Base-by-base conservation (phyloP, 2,113 vertebrate species). In the Corydoras maculifer region DNA sequence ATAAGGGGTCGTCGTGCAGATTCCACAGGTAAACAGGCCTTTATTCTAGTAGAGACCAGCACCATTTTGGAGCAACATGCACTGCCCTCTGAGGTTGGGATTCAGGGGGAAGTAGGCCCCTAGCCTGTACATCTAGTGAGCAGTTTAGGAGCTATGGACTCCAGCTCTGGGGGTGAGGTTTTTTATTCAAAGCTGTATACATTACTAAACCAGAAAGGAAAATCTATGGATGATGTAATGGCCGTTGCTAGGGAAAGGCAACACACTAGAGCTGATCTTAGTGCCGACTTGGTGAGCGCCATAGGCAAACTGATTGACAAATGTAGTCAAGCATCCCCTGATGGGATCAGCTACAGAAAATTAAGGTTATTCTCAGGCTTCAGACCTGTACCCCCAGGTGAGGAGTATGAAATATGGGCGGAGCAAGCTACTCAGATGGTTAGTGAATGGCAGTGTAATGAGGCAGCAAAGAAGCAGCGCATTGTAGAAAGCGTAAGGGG, bases 341-440 rank as follows among this genome's bases (percentile, higher is more conserved):
- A 77, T 64, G 49, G 48, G 2, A 57, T 55, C 12, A 48, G 29
- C 18, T 77, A 77, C 50, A 25, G 67, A 48, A 74, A 77, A 58
- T 49, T 77, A 14, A 58, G 65, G 13, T 4, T 72, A 57, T 74
- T 77, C 32, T 74, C 76, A 54, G 72, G 72, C 12, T 5, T 78
- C n/a, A 61, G 10, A 68, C 72, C 72, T n/a, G n/a, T 58, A 50
- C 58, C 72, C 2, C n/a, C 35, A 51, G 69, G 68, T 8, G 72
- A 75, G 12, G 64, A 78, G 12, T 75, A 75, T 75, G 71, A 77
- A 15, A 11, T 50, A 32, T 77, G 66, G 67, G 65, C 66, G 53
- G 57, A 69, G 48, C 66, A 77, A 15, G 66, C 71, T 12, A 60
- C 59, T 30, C 65, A 63, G n/a, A 70, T 74, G 65, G 29, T 73